These are phyloP conservation scores for Etia nguti DNA, from an alignment of 2,113 vertebrate species.

Conservation along the genomic window DNA sequence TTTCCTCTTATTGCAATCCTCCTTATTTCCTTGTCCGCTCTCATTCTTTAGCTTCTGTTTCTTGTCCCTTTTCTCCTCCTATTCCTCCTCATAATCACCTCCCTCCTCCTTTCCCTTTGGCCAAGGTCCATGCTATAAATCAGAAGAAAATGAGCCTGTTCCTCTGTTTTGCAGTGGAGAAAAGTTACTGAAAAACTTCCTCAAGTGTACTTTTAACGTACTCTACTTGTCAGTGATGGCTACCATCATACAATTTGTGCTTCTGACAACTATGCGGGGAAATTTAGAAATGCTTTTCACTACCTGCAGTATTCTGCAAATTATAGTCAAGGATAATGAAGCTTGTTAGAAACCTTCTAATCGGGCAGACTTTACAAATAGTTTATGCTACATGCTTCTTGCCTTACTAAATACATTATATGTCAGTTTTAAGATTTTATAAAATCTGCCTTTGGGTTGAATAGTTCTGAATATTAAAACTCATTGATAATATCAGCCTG, in stretches of 20 bases:
- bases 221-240: not conserved
- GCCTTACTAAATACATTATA: not conserved
- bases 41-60: not conserved
- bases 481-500: not conserved
- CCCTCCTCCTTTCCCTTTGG: conserved; percentile 15
- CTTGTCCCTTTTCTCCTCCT: not conserved
- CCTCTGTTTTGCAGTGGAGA: not conserved
- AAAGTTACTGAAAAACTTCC: not conserved
- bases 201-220: not conserved
- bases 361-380: not conserved
- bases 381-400: not conserved
- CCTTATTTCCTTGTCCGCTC: not conserved
- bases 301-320: not conserved
- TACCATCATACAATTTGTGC: not conserved
- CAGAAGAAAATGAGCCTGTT: not conserved
- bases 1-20: not conserved
- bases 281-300: not conserved
- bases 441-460: not conserved
- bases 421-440: not conserved
- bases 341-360: not conserved
- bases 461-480: not conserved
- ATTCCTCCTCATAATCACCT: not conserved
- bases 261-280: not conserved
- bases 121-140: conserved; percentile 44
- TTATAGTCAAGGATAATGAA: not conserved